Conservation (phyloP, 2,113 vertebrate species). For the Coptodon rendalli region DNA sequence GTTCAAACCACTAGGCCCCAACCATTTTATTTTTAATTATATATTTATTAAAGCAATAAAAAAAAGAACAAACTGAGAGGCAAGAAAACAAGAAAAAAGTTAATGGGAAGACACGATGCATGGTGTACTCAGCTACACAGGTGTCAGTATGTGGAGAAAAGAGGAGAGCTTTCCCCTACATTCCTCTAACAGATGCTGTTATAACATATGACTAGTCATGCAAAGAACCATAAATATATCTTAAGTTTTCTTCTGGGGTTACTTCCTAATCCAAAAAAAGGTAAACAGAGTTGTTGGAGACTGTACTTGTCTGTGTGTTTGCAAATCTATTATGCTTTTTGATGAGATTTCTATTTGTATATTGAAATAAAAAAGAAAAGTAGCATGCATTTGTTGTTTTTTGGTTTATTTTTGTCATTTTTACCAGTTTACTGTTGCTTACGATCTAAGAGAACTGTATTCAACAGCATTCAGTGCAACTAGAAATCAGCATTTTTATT, state of each 20-base stretch:
- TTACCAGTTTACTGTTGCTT: not conserved
- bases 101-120: not conserved
- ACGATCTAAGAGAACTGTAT: not conserved
- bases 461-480: not conserved
- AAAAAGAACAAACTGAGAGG: not conserved
- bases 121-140: not conserved
- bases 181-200: not conserved
- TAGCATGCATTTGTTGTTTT: not conserved
- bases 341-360: not conserved
- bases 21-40: not conserved
- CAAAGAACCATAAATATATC: not conserved
- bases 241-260: not conserved
- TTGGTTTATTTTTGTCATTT: not conserved
- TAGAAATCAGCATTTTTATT: not conserved
- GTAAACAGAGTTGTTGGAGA: not conserved
- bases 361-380: not conserved
- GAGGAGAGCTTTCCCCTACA: not conserved
- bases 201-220: not conserved
- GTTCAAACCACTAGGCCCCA: not conserved
- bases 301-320: not conserved
- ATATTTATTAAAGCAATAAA: not conserved
- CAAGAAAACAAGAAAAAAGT: not conserved
- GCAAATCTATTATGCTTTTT: not conserved
- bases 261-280: not conserved
- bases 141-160: not conserved